Evolutionary conservation across 2,888 invertebrate species (phyloP).

Genomic region (Choreutis nemorana): DNA sequence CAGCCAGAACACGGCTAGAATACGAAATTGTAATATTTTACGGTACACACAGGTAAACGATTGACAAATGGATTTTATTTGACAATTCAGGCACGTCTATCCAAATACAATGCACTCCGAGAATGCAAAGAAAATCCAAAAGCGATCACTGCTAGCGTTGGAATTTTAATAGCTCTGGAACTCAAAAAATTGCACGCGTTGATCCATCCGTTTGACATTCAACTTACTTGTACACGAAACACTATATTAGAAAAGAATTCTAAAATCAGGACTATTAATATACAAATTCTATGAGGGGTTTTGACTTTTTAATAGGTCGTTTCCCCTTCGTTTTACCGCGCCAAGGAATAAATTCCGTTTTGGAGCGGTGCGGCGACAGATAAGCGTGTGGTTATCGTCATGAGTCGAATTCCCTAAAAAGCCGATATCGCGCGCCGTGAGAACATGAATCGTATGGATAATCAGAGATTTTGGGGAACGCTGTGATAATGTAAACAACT

Average conservation of each 20-base stretch:
- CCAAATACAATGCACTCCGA: slow-evolving; percentile 17
- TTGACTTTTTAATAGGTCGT: not conserved
- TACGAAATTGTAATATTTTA: not conserved
- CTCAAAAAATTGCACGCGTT: not conserved
- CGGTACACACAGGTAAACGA: slow-evolving; percentile 25
- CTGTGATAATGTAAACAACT: slow-evolving; percentile 20
- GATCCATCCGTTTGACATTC: not conserved
- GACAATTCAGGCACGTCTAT: slow-evolving; percentile 39
- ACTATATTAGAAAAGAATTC: not conserved
- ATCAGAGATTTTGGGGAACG: slow-evolving; percentile 25
- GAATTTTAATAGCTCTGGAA: slow-evolving; percentile 29
- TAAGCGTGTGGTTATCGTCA: slow-evolving; percentile 48
- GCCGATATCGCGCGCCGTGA: slow-evolving; percentile 43
- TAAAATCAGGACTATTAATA: not conserved
- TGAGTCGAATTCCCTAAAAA: slow-evolving; percentile 28
- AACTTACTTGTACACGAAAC: not conserved
- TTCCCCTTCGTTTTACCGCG: not conserved
- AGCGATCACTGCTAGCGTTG: slow-evolving; percentile 16
- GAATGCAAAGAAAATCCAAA: slow-evolving; percentile 23
- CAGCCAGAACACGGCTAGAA: no score
- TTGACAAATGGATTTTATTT: slow-evolving; percentile 19
- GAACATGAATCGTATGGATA: slow-evolving; percentile 34
- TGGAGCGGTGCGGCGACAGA: slow-evolving; percentile 27
- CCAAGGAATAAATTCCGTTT: slow-evolving; percentile 23
- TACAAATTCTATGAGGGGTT: not conserved